These are phyloP conservation scores for Rana temporaria DNA, from an alignment of 2,113 vertebrate species.

Conservation along the genomic window DNA sequence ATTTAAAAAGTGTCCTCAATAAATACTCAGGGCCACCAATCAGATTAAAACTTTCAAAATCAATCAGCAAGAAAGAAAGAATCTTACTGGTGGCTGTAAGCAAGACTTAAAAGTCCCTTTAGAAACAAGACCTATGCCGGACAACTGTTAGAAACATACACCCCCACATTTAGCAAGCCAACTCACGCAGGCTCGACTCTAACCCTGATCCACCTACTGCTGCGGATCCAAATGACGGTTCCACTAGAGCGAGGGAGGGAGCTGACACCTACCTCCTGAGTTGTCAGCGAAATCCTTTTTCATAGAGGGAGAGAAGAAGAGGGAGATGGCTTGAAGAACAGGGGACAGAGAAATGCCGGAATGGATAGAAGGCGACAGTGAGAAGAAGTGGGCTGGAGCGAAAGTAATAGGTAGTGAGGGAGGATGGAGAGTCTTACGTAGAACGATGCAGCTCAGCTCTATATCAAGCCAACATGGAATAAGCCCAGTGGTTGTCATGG, in stretches of 20 bases:
- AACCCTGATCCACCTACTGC: slow-evolving; percentile 9
- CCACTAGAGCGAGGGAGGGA: not conserved
- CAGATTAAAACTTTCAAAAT: too few species aligned
- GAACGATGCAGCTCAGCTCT: slow-evolving; percentile 37
- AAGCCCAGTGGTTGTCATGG: slow-evolving; percentile 63
- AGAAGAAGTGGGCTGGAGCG: slow-evolving; percentile 38
- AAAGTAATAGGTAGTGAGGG: slow-evolving; percentile 51
- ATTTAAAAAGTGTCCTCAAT: too few species aligned
- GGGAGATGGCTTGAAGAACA: slow-evolving; percentile 30
- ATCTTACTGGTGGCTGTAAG: too few species aligned
- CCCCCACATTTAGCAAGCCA: not conserved
- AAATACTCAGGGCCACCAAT: too few species aligned
- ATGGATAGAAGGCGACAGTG: slow-evolving; percentile 36
- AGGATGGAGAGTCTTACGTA: slow-evolving; percentile 50
- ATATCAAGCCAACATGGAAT: slow-evolving; percentile 53
- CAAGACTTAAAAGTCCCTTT: too few species aligned
- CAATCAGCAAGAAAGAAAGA: too few species aligned
- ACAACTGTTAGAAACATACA: not conserved
- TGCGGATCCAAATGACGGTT: not conserved
- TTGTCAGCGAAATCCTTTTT: slow-evolving; percentile 41
- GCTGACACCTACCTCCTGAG: slow-evolving; percentile 43
- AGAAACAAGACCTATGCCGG: too few species aligned
- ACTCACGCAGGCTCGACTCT: slow-evolving; percentile 1
- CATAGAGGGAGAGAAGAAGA: slow-evolving; percentile 24
- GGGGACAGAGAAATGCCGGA: slow-evolving; percentile 4